A percentile compares a stretch with the other conserved stretches of the same genome.
These are phyloP conservation scores for Naso thynnoides DNA, from an alignment of 2,797 vertebrate species.

Conservation along the genomic window DNA sequence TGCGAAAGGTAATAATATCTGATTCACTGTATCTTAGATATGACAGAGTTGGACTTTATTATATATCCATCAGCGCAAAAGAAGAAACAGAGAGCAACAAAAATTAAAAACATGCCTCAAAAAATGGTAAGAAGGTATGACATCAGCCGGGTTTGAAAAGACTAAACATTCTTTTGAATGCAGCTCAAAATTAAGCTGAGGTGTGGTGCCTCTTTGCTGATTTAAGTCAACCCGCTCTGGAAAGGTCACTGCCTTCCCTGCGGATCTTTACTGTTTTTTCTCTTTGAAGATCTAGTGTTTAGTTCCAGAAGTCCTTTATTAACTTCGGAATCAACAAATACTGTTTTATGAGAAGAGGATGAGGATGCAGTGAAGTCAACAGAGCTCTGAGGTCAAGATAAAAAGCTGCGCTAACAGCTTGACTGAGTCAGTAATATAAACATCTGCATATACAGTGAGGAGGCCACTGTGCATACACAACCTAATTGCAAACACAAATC, in stretches of 20 bases:
- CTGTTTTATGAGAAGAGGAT: conserved; percentile 73
- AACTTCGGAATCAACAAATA: conserved; percentile 73
- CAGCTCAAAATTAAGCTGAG: conserved; percentile 34
- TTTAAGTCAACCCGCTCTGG: conserved; percentile 29
- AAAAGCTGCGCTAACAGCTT: conserved; percentile 63
- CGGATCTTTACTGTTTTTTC: conserved; percentile 44
- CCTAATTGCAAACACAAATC: conserved; percentile 41
- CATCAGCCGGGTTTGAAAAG: conserved; percentile 15
- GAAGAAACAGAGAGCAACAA: background rate
- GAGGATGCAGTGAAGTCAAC: conserved; percentile 67
- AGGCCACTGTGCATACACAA: conserved; percentile 47
- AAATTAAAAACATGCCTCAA: no score
- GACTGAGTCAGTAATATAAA: conserved; percentile 68
- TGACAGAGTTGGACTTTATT: background rate
- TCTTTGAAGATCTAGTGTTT: conserved; percentile 68
- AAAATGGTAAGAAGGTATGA: background rate
- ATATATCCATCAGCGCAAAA: background rate
- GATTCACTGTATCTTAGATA: no score
- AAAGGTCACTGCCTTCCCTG: conserved; percentile 60
- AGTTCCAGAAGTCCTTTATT: conserved; percentile 69
- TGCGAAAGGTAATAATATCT: background rate
- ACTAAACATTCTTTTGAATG: conserved; percentile 11
- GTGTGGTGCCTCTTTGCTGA: conserved; percentile 29
- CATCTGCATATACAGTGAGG: conserved; percentile 58
- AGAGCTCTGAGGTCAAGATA: conserved; percentile 66